A percentile compares a stretch with the other conserved stretches of the same genome.
phyloP scores from a whole-genome alignment of 2,888 invertebrate genomes.

The Nomada flava region DNA sequence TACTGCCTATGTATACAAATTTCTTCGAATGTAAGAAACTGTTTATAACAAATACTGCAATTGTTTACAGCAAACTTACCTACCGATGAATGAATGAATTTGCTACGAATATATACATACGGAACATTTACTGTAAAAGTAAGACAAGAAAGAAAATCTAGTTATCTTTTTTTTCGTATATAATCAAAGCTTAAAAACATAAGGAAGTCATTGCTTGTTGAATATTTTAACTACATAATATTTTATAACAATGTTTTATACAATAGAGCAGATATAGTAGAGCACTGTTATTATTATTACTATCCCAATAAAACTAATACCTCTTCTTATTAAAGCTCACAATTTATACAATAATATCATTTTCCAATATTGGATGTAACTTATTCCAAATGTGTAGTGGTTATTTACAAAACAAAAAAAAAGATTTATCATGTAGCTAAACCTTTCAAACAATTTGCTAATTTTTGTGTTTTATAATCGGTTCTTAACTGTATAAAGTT shows the following conservation, averaged over 20 bases:
- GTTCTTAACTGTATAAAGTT: constrained; percentile 97
- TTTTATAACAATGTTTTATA: constrained; percentile 18
- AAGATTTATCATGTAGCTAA: constrained; percentile 77
- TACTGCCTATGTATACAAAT: constrained; percentile 41
- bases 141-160: constrained; percentile 34
- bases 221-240: constrained; percentile 20
- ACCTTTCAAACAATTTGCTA: constrained; percentile 86
- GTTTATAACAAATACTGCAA: constrained; percentile 9
- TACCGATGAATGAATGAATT: constrained; percentile 73
- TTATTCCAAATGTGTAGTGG: neutral
- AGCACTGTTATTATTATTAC: constrained; percentile 13
- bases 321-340: constrained; percentile 1
- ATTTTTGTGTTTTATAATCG: constrained; percentile 96
- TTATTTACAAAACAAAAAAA: constrained; percentile 1
- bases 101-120: constrained; percentile 64
- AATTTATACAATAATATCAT: constrained; percentile 11
- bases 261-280: constrained; percentile 8
- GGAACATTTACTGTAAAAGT: constrained; percentile 55
- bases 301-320: constrained; percentile 9
- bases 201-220: constrained; percentile 16
- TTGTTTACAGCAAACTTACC: constrained; percentile 46
- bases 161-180: constrained; percentile 19
- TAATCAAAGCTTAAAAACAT: constrained; percentile 14
- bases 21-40: constrained; percentile 23
- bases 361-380: neutral